A percentile compares a stretch with the other conserved stretches of the same genome.
phyloP scores from a whole-genome alignment of 2,113 vertebrate genomes.

The Suricata suricatta region DNA sequence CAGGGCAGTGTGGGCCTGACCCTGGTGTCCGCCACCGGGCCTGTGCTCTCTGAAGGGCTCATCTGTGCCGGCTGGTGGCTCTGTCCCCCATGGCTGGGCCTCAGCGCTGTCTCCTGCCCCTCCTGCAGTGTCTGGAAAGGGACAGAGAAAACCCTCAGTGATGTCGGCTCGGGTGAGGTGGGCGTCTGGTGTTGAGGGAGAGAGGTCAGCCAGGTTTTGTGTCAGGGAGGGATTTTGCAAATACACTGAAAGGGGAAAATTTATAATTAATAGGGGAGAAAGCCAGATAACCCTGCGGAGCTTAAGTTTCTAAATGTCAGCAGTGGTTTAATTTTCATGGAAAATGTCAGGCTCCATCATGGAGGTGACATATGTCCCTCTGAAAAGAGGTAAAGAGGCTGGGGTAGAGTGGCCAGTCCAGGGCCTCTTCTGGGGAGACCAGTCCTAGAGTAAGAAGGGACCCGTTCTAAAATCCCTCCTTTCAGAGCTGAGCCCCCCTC shows the following conservation, averaged over 20 bases:
- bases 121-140: background rate
- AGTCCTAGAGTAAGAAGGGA: background rate
- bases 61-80: fast-evolving
- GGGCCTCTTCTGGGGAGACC: background rate
- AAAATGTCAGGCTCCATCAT: background rate
- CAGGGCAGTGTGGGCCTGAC: background rate
- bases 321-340: background rate
- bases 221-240: background rate
- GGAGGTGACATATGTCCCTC: background rate
- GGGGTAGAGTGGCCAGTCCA: too few relatives aligned
- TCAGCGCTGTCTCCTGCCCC: too few relatives aligned
- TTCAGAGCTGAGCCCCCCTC: background rate
- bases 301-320: background rate
- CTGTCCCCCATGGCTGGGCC: background rate
- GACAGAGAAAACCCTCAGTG: background rate
- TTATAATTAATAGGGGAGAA: background rate
- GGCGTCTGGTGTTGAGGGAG: background rate
- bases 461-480: background rate
- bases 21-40: background rate
- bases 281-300: background rate
- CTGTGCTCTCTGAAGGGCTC: background rate
- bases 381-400: background rate
- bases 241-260: background rate
- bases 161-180: background rate
- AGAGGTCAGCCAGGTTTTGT: background rate